Evolutionary conservation across 2,797 vertebrate genomes (phyloP).

Genomic region (Chanos chanos): DNA sequence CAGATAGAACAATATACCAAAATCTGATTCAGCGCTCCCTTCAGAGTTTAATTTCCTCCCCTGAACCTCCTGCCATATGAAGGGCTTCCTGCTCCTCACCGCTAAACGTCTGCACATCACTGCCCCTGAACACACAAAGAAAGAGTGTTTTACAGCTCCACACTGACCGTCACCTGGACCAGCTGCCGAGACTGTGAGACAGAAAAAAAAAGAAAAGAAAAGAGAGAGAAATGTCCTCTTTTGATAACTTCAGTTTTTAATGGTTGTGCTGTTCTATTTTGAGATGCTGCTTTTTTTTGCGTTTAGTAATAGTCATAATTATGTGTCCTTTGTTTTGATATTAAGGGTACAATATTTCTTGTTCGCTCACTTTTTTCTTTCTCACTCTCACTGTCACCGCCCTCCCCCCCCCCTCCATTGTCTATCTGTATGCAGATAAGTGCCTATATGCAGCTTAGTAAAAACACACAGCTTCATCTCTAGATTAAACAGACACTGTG

Average conservation of each 20-base stretch:
- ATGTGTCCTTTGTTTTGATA: too few relatives aligned
- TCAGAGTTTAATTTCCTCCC: constrained; percentile 39
- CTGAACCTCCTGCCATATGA: constrained; percentile 27
- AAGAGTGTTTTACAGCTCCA: too few relatives aligned
- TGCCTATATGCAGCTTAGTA: too few relatives aligned
- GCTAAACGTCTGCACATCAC: background rate
- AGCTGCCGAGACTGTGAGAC: too few relatives aligned
- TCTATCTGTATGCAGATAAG: background rate
- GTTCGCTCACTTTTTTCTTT: too few relatives aligned
- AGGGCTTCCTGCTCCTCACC: background rate
- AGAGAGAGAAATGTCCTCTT: too few relatives aligned
- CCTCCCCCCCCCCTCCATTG: background rate
- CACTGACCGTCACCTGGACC: too few relatives aligned
- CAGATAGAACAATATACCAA: constrained; percentile 28
- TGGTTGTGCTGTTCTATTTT: background rate
- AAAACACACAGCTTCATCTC: constrained; percentile 1
- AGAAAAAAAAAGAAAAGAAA: too few relatives aligned
- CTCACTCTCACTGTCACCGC: background rate
- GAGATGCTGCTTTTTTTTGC: background rate
- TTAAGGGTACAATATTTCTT: too few relatives aligned
- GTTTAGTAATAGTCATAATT: too few relatives aligned
- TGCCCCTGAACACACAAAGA: background rate
- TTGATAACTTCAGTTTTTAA: background rate
- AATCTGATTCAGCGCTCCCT: constrained; percentile 8
- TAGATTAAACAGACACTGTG: constrained; percentile 17